Conservation (phyloP, 2,797 vertebrate genomes). For the Gymnoscopelus microlampas region DNA sequence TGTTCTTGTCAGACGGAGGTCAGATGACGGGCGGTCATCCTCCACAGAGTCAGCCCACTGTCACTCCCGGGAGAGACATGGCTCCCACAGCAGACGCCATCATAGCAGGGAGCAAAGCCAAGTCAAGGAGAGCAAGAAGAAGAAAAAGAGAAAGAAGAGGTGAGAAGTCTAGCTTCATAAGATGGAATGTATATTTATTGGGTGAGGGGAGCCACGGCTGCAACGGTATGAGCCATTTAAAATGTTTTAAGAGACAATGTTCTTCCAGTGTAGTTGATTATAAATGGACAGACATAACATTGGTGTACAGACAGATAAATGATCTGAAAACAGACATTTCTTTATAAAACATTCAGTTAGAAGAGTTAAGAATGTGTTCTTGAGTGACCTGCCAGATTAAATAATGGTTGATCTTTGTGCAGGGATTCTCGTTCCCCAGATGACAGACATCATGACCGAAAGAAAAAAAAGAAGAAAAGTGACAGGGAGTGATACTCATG, state of each 20-base stretch:
- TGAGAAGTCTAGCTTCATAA: constrained; percentile 47
- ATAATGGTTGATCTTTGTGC: constrained; percentile 8
- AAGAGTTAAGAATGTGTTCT: background rate
- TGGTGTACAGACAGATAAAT: too few relatives aligned
- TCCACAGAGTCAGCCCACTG: constrained; percentile 82
- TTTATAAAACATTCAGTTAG: too few relatives aligned
- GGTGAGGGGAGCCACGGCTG: too few relatives aligned
- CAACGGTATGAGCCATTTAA: too few relatives aligned
- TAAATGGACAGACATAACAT: too few relatives aligned
- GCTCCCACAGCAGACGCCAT: constrained; percentile 72
- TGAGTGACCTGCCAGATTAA: background rate
- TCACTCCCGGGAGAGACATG: constrained; percentile 72
- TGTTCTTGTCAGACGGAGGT: constrained; percentile 51
- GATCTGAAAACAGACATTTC: too few relatives aligned
- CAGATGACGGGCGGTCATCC: constrained; percentile 75
- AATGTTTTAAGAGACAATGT: too few relatives aligned
- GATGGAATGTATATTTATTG: too few relatives aligned
- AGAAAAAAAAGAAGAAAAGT: constrained; percentile 84
- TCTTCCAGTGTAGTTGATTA: too few relatives aligned
- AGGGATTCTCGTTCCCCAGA: constrained; percentile 86
- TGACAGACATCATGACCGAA: constrained; percentile 81
- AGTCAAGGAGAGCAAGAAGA: constrained; percentile 80
- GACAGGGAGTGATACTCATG: constrained; percentile 50
- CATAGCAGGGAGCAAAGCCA: constrained; percentile 70
- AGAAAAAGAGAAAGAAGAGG: constrained; percentile 83